A percentile compares a stretch with the other conserved stretches of the same genome.
Evolutionary conservation across 53 echinoderm and acorn worm genomes (phyloP).

Genomic region (Henricia sp.): DNA sequence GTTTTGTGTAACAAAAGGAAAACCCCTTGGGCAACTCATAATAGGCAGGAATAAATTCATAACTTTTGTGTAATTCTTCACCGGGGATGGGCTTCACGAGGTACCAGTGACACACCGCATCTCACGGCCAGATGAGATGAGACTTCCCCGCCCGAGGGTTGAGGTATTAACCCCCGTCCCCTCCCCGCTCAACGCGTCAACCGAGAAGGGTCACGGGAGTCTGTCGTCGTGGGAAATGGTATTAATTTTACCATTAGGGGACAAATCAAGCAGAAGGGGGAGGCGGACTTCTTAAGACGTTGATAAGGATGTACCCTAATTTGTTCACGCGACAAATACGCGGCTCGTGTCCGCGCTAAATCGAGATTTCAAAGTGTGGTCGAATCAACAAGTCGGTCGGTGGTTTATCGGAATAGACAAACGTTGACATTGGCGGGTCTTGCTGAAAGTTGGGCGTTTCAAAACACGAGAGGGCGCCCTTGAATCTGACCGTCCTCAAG

Average conservation of each 20-base stretch:
- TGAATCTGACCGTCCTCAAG: too few relatives aligned
- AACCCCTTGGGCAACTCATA: neutral
- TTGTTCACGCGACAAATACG: neutral
- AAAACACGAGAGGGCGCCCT: too few relatives aligned
- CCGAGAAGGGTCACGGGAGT: constrained; percentile 44
- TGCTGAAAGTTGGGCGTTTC: too few relatives aligned
- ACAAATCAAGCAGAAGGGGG: constrained; percentile 8
- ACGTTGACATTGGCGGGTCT: too few relatives aligned
- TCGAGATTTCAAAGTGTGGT: too few relatives aligned
- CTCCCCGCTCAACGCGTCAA: constrained; percentile 36
- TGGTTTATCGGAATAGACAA: too few relatives aligned
- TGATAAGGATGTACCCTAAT: constrained; percentile 44
- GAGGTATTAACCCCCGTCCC: constrained; percentile 7
- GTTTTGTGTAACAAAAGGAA: too few relatives aligned
- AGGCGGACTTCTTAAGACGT: neutral
- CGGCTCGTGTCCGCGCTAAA: neutral
- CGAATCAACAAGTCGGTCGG: too few relatives aligned
- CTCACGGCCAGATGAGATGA: constrained; percentile 10
- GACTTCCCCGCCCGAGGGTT: constrained; percentile 15
- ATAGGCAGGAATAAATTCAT: constrained; percentile 11
- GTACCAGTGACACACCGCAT: neutral
- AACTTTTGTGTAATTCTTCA: neutral
- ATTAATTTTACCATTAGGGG: constrained; percentile 39
- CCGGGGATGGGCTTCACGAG: neutral
- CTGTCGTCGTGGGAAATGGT: constrained; percentile 57